These are phyloP conservation scores for Patiria miniata DNA, from an alignment of 35 echinoderm and acorn worm species.

Conservation along the genomic window DNA sequence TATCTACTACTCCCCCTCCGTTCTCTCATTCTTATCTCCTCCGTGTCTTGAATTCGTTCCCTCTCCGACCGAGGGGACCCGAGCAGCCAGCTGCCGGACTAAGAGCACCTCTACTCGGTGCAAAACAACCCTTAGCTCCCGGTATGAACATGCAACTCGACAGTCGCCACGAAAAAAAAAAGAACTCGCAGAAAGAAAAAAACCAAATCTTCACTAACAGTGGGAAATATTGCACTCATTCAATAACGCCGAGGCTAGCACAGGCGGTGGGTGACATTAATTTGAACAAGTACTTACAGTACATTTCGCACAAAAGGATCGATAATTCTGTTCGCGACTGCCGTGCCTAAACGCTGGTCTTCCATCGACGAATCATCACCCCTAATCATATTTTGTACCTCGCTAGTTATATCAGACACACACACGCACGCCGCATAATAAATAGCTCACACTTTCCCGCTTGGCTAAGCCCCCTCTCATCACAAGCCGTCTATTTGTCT, in stretches of 20 bases:
- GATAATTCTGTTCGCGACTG: constrained; percentile 15
- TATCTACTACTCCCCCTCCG: background rate
- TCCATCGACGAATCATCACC: background rate
- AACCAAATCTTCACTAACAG: too few relatives aligned
- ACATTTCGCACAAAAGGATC: constrained; percentile 28
- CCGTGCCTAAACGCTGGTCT: constrained; percentile 16
- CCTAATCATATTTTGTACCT: constrained; percentile 26
- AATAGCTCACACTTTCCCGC: background rate
- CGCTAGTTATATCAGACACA: constrained; percentile 12
- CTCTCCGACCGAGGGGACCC: background rate
- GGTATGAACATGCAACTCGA: background rate
- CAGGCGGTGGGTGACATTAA: background rate
- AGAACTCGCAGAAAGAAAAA: background rate
- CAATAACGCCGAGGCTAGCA: constrained; percentile 11
- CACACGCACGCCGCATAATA: background rate
- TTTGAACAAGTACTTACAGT: constrained; percentile 29
- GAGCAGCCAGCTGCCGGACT: background rate
- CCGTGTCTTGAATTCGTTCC: too few relatives aligned
- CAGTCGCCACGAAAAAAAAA: background rate
- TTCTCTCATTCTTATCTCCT: background rate
- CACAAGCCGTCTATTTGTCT: too few relatives aligned
- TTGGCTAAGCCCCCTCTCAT: background rate
- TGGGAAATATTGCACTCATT: constrained; percentile 12
- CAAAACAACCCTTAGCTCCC: too few relatives aligned
- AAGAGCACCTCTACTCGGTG: constrained; percentile 12